Percentiles rank a stretch among this genome's conserved stretches.
phyloP scores from a whole-genome alignment of 2,888 invertebrate species.

The Willowsia nigromaculata region DNA sequence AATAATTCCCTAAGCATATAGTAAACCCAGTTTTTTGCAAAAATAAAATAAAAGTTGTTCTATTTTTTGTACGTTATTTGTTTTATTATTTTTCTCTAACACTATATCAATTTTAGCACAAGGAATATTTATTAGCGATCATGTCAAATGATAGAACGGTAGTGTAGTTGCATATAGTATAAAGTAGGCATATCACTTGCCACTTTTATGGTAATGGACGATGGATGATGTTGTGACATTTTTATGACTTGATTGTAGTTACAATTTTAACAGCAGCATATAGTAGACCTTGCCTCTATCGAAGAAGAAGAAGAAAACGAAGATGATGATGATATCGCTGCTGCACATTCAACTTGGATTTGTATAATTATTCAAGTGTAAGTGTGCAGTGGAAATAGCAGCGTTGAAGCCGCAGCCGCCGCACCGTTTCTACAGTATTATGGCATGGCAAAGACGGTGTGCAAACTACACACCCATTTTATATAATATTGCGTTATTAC shows the following conservation, averaged over 20 bases:
- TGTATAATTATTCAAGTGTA: background rate
- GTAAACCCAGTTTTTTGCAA: background rate
- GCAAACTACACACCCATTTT: constrained; percentile 8
- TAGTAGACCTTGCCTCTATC: no score
- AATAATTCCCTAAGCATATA: background rate
- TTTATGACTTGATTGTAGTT: constrained; percentile 26
- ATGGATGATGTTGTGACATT: constrained; percentile 29
- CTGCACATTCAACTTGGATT: background rate
- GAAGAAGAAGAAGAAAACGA: background rate
- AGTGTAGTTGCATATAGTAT: background rate
- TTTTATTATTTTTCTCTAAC: background rate
- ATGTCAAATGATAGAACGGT: background rate
- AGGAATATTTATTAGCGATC: constrained; percentile 15
- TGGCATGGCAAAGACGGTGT: background rate
- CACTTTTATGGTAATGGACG: background rate
- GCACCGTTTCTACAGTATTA: background rate
- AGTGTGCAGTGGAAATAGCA: no score
- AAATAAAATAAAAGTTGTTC: background rate
- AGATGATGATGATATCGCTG: background rate
- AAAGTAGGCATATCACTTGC: background rate
- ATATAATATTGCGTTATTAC: constrained; percentile 3
- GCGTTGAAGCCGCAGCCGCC: no score
- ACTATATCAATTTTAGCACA: background rate
- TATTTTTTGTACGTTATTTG: background rate
- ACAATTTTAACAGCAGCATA: constrained; percentile 16